phyloP scores from a whole-genome alignment of 1,140 invertebrate genomes.

The Drosophila pseudoobscura region DNA sequence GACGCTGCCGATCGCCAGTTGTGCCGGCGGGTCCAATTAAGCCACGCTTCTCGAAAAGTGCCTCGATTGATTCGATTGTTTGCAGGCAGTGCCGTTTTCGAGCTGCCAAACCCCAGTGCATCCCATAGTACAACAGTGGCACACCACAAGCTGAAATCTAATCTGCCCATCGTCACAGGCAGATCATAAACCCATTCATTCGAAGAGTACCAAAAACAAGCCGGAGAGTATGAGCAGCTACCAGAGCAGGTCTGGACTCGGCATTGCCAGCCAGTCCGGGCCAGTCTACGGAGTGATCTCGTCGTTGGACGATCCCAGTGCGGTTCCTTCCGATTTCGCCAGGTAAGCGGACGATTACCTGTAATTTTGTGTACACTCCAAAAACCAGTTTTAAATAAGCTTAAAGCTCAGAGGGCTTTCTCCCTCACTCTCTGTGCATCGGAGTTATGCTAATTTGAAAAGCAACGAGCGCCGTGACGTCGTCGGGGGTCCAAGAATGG shows the following conservation, averaged over 20 bases:
- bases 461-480: too few species aligned
- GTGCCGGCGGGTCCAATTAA: slow-evolving; percentile 43
- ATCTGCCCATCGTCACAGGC: slow-evolving; percentile 46
- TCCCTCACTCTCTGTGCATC: not conserved
- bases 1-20: slow-evolving; percentile 6
- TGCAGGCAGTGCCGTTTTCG: not conserved
- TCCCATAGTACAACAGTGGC: slow-evolving; percentile 36
- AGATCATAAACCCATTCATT: slow-evolving; percentile 70
- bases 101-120: slow-evolving; percentile 3
- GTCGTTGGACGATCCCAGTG: slow-evolving; percentile 54
- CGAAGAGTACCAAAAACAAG: slow-evolving; percentile 25
- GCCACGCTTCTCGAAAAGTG: slow-evolving; percentile 16
- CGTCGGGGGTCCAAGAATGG: slow-evolving; percentile 11
- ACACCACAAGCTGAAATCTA: slow-evolving; percentile 39
- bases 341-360: slow-evolving; percentile 33
- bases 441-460: not conserved
- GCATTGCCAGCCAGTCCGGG: slow-evolving; percentile 21
- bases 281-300: slow-evolving; percentile 71
- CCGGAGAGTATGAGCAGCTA: slow-evolving; percentile 24
- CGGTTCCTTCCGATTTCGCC: slow-evolving; percentile 33
- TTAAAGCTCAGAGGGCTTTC: slow-evolving; percentile 9
- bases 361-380: slow-evolving; percentile 2
- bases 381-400: slow-evolving; percentile 28
- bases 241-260: slow-evolving; percentile 8
- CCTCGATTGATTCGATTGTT: slow-evolving; percentile 13